Base-by-base conservation (phyloP, 64 coral and sea anemone genomes). In the Stichodactyla helianthus region DNA sequence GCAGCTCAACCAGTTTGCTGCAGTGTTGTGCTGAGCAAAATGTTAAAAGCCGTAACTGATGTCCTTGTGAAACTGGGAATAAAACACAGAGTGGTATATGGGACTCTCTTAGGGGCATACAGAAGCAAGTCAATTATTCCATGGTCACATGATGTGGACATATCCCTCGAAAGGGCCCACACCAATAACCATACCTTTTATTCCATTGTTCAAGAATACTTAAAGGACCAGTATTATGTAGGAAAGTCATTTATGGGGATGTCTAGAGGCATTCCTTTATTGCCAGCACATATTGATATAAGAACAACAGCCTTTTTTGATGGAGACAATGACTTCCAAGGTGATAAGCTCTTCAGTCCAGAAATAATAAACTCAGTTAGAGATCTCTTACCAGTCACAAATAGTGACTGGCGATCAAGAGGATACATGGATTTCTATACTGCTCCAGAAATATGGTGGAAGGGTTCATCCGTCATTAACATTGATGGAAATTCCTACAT, bases 401-500 rank as follows among this genome's bases (percentile, higher is more conserved):
- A 9, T 12, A 71, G 26, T 22, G 50, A 63, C 13, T 95, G 94
- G 94, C 65, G 84, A 65, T 53, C 87, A 71, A 86, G 83, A 50
- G 87, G 94, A 15, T 95, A 92, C 81, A 64, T 93, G 10, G 94
- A 95, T 50, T 89, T 95, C n/a, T 92, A 95, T 54, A 55, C 77
- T 44, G 74, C 83, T 2, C 84, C 77, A 54, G 84, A 83, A 10
- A 83, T 86, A 13, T 89, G 87, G 87, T 83, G 87, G 85, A 89
- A 92, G 27, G 85, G 51, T 2, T 92, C 87, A 13, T 68, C 87
- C 18, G 57, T 92, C 17, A 80, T 92, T 10, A 90, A 83, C 12
- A 87, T 95, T 50, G 90, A 95, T 83, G 84, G 84, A 28, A 13
- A 63, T 67, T 86, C 86, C 50, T 95, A 90, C 31, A 84, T 68